Base-by-base conservation (phyloP, 2,113 vertebrate species). In the Vanacampus margaritifer region DNA sequence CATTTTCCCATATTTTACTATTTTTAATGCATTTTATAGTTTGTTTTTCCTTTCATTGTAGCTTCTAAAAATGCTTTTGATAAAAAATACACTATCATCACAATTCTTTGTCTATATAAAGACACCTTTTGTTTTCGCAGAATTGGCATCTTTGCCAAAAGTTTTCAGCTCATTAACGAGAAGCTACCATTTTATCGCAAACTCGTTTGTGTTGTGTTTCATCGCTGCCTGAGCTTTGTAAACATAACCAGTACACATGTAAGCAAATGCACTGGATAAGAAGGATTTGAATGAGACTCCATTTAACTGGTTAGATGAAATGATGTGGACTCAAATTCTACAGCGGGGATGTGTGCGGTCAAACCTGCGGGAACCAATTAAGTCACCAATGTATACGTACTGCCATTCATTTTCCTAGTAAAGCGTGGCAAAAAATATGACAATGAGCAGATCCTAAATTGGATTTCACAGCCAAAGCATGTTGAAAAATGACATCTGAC, bases 161-260 rank as follows among this genome's bases (percentile, higher is more conserved):
- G 43, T 67, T 78, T 61, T 45, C 3, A n/a, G 62, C 67, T 43
- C 24, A 23, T 70, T 72, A 79, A 79, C 56, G 16, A 75, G 61
- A 21, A 5, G 17, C 28, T 19, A 45, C 43, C n/a, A 12, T 50
- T 50, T 50, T 50, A 19, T 50, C 6, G 46, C 19, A 21, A 48
- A 48, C 46, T 48, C 19, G 3, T 48, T 1, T 21, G 46, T 12
- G 19, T 9, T 5, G 46, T 3, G 19, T 48, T 48, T 45, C 43
- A 45, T 45, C 43, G 17, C 43, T 5, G 4, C 43, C 43, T 1
- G 10, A 45, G 16, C 1, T 13, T 21, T 48, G 46, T n/a, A n/a
- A 48, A 48, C 19, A 21, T 48, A n/a, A 48, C 46, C 19, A 10
- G 19, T 45, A 17, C 16, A 16, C 43, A 16, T 45, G 6, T 2